Conservation (phyloP, 2,797 vertebrate species). For the Parauchenoglanis punctatus region DNA sequence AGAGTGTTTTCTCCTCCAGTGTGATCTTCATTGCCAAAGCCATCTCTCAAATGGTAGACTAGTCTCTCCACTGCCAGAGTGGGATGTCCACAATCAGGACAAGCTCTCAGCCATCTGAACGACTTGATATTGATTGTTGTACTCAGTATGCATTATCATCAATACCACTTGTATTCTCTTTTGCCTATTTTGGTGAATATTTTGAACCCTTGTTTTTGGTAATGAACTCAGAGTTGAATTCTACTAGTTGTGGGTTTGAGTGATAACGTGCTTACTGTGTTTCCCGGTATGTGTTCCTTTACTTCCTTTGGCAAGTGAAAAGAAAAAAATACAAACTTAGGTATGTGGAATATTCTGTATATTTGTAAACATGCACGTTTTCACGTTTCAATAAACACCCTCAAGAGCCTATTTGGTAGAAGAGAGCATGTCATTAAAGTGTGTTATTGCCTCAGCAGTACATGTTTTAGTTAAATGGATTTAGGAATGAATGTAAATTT, state of each 20-base stretch:
- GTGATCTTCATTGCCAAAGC: neutral
- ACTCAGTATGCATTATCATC: neutral
- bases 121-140: neutral
- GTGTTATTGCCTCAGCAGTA: constrained; percentile 20
- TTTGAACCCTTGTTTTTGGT: neutral
- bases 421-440: constrained; percentile 18
- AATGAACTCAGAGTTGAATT: neutral
- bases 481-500: constrained; percentile 48
- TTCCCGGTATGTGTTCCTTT: neutral
- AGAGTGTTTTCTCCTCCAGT: neutral
- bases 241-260: neutral
- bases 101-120: neutral
- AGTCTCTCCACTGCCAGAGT: neutral
- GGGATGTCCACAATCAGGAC: neutral
- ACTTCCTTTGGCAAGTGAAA: neutral
- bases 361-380: constrained; percentile 41
- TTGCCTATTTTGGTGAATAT: neutral
- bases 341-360: constrained; percentile 51
- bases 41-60: neutral
- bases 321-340: neutral
- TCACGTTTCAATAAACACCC: constrained; percentile 43
- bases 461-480: constrained; percentile 39
- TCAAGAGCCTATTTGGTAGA: constrained; percentile 47
- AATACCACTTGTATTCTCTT: neutral
- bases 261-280: neutral